phyloP scores from a whole-genome alignment of 2,113 vertebrate genomes.

The Grallaria varia region DNA sequence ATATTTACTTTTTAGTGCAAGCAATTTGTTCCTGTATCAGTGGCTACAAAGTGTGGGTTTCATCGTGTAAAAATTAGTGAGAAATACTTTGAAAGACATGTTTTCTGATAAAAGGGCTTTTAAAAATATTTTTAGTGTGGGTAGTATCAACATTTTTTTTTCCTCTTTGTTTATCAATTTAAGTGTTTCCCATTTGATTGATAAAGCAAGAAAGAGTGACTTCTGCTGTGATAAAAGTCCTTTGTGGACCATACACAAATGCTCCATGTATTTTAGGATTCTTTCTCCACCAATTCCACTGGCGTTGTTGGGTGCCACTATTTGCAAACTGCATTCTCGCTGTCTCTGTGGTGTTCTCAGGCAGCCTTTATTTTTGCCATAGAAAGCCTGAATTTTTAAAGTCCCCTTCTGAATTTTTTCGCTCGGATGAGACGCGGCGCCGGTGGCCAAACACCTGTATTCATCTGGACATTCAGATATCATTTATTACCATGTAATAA shows the following conservation, averaged over 20 bases:
- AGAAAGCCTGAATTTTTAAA: neutral
- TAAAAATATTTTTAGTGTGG: accelerated
- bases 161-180: neutral
- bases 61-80: neutral
- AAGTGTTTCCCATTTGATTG: neutral
- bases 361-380: neutral
- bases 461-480: neutral
- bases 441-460: neutral
- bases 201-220: neutral
- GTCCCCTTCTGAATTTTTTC: neutral
- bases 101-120: neutral
- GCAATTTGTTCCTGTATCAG: neutral
- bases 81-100: neutral
- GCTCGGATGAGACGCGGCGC: neutral
- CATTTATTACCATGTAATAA: neutral
- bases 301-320: neutral
- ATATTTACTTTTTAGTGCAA: neutral
- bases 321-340: neutral
- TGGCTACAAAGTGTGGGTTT: neutral
- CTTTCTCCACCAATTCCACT: neutral
- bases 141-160: neutral
- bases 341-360: neutral
- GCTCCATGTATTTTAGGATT: neutral
- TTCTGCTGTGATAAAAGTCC: neutral
- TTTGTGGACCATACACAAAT: neutral